Conservation (phyloP, 1,140 invertebrate species). For the Diorhabda carinulata region DNA sequence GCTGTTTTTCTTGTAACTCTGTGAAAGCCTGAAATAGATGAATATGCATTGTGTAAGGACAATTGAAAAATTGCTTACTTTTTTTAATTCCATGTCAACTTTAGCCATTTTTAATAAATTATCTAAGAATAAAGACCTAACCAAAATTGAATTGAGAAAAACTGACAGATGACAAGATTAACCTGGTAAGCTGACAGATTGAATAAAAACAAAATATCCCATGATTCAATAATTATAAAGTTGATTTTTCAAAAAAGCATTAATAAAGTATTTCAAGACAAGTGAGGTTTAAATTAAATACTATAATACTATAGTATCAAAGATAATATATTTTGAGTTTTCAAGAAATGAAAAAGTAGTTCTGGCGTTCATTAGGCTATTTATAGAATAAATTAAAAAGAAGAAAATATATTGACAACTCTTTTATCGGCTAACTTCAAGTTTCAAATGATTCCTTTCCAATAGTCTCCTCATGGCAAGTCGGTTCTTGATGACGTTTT, state of each 20-base stretch:
- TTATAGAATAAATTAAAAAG: no score
- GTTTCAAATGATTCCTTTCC: not conserved
- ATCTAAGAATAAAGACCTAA: not conserved
- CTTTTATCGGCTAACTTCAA: not conserved
- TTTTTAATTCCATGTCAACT: slow-evolving; percentile 47
- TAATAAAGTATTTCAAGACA: no score
- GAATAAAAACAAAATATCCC: no score
- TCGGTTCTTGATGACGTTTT: slow-evolving; percentile 10
- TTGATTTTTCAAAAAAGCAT: no score
- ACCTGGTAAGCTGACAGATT: no score
- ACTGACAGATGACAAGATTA: no score
- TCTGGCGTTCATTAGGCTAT: no score
- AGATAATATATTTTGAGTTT: no score
- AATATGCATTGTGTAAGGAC: slow-evolving; percentile 8
- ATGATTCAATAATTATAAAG: no score
- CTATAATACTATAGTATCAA: no score
- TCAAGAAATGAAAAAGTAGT: no score
- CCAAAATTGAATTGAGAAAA: not conserved
- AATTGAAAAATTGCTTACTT: slow-evolving; percentile 33
- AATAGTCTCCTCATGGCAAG: slow-evolving; percentile 5
- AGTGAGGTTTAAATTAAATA: no score
- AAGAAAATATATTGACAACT: not conserved
- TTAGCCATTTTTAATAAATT: slow-evolving; percentile 39
- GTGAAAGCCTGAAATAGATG: slow-evolving; percentile 63
- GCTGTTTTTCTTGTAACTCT: slow-evolving; percentile 79